phyloP scores from a whole-genome alignment of 2,113 vertebrate genomes.

The Lasiurus cinereus region DNA sequence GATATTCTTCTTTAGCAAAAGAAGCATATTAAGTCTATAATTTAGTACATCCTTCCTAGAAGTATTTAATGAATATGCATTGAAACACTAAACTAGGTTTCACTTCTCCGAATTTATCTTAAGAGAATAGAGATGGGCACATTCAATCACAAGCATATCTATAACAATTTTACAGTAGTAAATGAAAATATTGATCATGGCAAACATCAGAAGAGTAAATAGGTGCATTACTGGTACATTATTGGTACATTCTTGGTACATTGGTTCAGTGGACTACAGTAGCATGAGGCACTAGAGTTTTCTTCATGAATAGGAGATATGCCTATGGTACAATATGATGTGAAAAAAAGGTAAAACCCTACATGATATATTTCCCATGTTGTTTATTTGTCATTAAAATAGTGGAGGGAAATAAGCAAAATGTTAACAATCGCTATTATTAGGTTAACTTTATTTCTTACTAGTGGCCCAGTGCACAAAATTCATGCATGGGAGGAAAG shows the following conservation, averaged over 20 bases:
- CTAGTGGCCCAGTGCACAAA: neutral
- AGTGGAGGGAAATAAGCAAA: neutral
- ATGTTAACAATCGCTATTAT: neutral
- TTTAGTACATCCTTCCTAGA: neutral
- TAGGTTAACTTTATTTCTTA: neutral
- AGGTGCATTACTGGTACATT: too few species aligned
- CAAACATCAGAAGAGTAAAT: neutral
- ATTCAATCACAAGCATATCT: neutral
- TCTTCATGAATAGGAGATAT: accelerated
- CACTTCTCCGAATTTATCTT: neutral
- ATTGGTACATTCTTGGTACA: neutral
- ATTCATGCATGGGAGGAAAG: too few species aligned
- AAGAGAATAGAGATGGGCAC: neutral
- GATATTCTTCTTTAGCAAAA: neutral
- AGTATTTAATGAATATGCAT: neutral
- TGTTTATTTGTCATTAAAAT: neutral
- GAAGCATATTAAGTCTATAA: neutral
- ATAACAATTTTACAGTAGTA: neutral
- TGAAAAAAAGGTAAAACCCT: neutral
- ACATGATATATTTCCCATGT: neutral
- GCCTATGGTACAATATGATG: accelerated
- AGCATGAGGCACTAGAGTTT: neutral
- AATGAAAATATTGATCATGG: neutral
- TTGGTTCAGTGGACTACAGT: neutral
- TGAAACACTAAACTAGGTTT: slow-evolving; percentile 7